Percentiles rank a stretch among this genome's conserved stretches.
Evolutionary conservation across 2,888 invertebrate genomes (phyloP).

Genomic region (Lepidonotus clava): DNA sequence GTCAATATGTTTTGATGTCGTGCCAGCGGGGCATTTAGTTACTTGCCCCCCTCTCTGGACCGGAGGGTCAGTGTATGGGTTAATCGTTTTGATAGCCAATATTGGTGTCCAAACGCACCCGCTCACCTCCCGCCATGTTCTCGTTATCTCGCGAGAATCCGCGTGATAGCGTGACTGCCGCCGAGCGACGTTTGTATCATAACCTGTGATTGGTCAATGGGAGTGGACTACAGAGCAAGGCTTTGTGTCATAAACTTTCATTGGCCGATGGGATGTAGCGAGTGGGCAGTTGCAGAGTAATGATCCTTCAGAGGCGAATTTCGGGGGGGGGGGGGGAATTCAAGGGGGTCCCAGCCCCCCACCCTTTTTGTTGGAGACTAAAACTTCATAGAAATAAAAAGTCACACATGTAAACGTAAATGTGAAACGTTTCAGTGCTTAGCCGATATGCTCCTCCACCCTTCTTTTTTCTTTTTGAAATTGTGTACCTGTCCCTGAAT

Average conservation of each 20-base stretch:
- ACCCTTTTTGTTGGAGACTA: too few species aligned
- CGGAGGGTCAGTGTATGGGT: constrained; percentile 31
- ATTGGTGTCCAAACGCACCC: constrained; percentile 43
- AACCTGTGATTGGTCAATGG: constrained; percentile 35
- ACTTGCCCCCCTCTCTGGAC: neutral
- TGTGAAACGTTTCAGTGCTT: too few species aligned
- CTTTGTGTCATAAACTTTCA: constrained; percentile 14
- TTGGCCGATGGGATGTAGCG: constrained; percentile 9
- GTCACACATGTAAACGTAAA: too few species aligned
- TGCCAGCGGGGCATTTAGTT: constrained; percentile 34
- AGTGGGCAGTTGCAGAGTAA: too few species aligned
- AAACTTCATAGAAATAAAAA: too few species aligned
- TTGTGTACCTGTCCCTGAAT: too few species aligned
- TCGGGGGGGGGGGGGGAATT: too few species aligned
- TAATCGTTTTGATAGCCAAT: constrained; percentile 53
- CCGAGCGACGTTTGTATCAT: constrained; percentile 40
- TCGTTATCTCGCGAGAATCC: constrained; percentile 26
- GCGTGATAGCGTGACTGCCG: neutral
- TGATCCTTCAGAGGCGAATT: too few species aligned
- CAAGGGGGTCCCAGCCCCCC: too few species aligned
- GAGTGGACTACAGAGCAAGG: neutral
- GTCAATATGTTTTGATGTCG: constrained; percentile 52
- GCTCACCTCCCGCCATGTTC: constrained; percentile 33
- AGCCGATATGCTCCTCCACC: too few species aligned
- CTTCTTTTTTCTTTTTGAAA: too few species aligned